These are phyloP conservation scores for Podargus strigoides DNA, from an alignment of 2,797 vertebrate genomes.

Conservation along the genomic window DNA sequence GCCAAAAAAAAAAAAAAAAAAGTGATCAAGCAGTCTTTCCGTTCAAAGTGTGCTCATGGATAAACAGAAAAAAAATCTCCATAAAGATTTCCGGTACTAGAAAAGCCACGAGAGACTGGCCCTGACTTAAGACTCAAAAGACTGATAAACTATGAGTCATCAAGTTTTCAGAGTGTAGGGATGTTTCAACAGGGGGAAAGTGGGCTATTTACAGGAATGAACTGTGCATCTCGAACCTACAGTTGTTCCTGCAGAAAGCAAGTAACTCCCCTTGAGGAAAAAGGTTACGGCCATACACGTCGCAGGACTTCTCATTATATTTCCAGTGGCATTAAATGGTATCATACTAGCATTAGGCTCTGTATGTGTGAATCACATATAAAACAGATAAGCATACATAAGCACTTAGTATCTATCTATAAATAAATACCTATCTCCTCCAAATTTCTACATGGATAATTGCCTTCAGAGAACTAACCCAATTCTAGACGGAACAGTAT, in stretches of 20 bases:
- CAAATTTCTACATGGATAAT: not conserved
- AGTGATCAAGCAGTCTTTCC: not conserved
- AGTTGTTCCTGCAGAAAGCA: not conserved
- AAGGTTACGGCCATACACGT: not conserved
- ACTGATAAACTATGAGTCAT: constrained; percentile 53
- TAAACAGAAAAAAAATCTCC: not conserved
- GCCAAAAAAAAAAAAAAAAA: not conserved
- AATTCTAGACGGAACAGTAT: not conserved
- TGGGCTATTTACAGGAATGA: constrained; percentile 7
- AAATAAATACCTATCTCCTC: not conserved
- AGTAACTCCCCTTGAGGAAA: not conserved
- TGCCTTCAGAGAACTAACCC: not conserved
- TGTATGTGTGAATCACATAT: not conserved
- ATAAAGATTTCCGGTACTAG: not conserved
- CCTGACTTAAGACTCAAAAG: not conserved
- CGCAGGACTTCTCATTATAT: not conserved
- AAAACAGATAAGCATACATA: not conserved
- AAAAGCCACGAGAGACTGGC: constrained; percentile 51
- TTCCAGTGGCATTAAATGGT: not conserved
- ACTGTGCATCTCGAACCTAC: not conserved
- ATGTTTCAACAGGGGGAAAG: not conserved
- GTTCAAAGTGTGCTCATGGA: not conserved
- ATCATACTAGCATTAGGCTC: not conserved
- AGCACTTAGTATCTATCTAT: not conserved
- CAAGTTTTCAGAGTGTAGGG: constrained; percentile 9